A percentile compares a stretch with the other conserved stretches of the same genome.
Evolutionary conservation across 2,113 vertebrate species (phyloP).

Genomic region (Chaetops frenatus): DNA sequence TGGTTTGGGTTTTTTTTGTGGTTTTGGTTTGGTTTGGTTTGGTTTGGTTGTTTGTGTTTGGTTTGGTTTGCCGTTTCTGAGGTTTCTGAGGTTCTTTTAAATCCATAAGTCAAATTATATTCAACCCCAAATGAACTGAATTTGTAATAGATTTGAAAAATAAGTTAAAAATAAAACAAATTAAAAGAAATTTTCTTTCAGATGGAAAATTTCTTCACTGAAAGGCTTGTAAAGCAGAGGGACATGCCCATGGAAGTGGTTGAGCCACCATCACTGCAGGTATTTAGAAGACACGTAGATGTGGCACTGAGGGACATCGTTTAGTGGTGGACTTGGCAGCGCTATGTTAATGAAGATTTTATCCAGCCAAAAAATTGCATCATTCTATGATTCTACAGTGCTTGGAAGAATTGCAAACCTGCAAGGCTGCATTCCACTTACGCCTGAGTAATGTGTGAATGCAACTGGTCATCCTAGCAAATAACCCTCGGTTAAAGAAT

Average conservation of each 20-base stretch:
- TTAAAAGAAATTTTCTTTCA: neutral
- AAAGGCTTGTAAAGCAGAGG: neutral
- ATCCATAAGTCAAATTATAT: neutral
- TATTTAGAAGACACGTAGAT: neutral
- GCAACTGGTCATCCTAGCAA: neutral
- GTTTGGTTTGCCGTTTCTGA: neutral
- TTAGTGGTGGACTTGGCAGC: neutral
- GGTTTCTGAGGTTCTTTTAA: neutral
- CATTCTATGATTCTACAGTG: neutral
- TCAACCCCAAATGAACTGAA: neutral
- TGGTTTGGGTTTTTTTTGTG: neutral
- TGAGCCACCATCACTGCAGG: neutral
- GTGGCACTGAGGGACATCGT: neutral
- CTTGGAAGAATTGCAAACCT: neutral
- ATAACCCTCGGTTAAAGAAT: neutral
- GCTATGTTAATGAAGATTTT: neutral
- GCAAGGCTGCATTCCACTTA: neutral
- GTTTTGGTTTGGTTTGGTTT: neutral
- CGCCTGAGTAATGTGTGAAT: neutral
- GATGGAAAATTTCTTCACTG: neutral
- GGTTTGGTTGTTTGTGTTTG: neutral
- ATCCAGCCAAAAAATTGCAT: neutral
- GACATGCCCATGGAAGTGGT: neutral
- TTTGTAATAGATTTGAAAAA: neutral
- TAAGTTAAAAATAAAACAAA: neutral